Evolutionary conservation across 2,888 invertebrate species (phyloP).

Genomic region (Lepidonotus clava): DNA sequence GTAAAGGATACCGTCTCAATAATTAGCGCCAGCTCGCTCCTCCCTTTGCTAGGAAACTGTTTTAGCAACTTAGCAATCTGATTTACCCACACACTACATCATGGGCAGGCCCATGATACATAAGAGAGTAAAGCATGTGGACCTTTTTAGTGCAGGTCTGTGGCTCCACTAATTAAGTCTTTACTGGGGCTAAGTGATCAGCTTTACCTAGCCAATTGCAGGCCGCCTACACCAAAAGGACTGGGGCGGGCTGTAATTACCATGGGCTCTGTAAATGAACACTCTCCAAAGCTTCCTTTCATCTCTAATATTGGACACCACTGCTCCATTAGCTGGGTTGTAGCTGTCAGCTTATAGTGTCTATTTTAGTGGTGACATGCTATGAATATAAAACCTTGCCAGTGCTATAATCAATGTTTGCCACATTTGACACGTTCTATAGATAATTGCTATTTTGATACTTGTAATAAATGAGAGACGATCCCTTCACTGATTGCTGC

Average conservation of each 20-base stretch:
- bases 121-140: too few relatives aligned
- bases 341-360: neutral
- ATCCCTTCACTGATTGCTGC: too few relatives aligned
- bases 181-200: neutral
- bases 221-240: neutral
- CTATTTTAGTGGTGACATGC: neutral
- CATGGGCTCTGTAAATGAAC: constrained; percentile 2
- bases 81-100: neutral
- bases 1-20: too few relatives aligned
- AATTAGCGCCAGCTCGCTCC: neutral
- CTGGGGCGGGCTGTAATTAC: neutral
- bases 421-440: too few relatives aligned
- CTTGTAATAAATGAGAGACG: too few relatives aligned
- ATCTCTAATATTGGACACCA: neutral
- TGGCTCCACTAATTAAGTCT: constrained; percentile 2
- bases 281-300: neutral
- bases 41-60: neutral
- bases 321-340: neutral
- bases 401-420: too few relatives aligned
- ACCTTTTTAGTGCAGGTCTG: too few relatives aligned
- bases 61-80: neutral
- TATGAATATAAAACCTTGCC: too few relatives aligned
- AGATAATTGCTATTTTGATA: too few relatives aligned
- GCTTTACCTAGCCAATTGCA: neutral
- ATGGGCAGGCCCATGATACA: neutral